Percentiles rank a stretch among this genome's conserved stretches.
phyloP scores from a whole-genome alignment of 1,140 invertebrate genomes.

The Vanessa tameamea region DNA sequence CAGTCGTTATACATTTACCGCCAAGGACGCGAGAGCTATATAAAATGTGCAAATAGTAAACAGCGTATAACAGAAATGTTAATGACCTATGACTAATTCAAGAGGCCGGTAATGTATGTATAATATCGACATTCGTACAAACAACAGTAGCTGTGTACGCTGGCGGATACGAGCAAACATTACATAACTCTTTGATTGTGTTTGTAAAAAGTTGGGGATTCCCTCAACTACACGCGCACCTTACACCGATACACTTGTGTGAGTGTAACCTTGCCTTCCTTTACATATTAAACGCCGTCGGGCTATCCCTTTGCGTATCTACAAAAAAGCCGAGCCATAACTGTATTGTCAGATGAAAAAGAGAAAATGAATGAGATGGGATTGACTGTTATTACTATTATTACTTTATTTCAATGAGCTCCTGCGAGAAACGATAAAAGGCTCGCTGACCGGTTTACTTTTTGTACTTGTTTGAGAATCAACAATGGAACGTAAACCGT shows the following conservation, averaged over 20 bases:
- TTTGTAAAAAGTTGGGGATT: constrained; percentile 80
- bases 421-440: constrained; percentile 73
- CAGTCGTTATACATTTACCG: constrained; percentile 37
- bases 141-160: constrained; percentile 69
- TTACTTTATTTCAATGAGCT: constrained; percentile 70
- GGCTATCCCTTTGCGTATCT: constrained; percentile 79
- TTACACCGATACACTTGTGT: constrained; percentile 67
- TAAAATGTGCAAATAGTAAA: constrained; percentile 71
- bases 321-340: constrained; percentile 70
- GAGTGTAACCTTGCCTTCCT: constrained; percentile 79
- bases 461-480: constrained; percentile 70
- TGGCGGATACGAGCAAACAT: constrained; percentile 76
- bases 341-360: constrained; percentile 74
- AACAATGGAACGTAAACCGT: constrained; percentile 77
- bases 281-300: constrained; percentile 80
- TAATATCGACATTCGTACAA: constrained; percentile 77
- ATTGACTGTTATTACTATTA: constrained; percentile 78
- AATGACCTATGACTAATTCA: constrained; percentile 80
- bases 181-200: constrained; percentile 80
- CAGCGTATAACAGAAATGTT: constrained; percentile 72
- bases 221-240: constrained; percentile 76
- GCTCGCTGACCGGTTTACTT: constrained; percentile 75
- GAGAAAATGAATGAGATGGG: constrained; percentile 76
- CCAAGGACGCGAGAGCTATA: constrained; percentile 58
- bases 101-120: constrained; percentile 75